These are phyloP conservation scores for Axis porcinus DNA, from an alignment of 2,113 vertebrate genomes.

Conservation along the genomic window DNA sequence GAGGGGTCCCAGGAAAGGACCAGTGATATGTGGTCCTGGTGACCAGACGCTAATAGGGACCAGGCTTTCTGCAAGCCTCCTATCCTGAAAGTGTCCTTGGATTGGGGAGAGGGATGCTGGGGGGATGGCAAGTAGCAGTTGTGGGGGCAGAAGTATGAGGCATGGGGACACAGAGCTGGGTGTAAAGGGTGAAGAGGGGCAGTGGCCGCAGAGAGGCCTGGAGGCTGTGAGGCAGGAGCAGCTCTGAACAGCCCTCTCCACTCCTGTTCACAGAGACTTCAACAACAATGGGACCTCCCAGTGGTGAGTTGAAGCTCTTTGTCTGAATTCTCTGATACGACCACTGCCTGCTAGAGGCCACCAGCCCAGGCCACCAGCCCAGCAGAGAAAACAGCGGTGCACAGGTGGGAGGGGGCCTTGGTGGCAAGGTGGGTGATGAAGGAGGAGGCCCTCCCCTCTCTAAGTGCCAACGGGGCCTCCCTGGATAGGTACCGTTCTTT, in stretches of 20 bases:
- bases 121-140: background rate
- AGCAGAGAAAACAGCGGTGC: background rate
- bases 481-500: too few species aligned
- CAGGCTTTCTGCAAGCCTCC: background rate
- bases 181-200: background rate
- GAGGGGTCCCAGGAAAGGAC: background rate
- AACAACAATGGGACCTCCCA: constrained; percentile 69
- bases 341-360: background rate
- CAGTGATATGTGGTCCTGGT: background rate
- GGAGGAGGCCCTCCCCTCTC: background rate
- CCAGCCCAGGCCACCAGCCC: background rate
- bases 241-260: background rate
- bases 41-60: background rate
- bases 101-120: too few species aligned
- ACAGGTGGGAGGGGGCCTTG: background rate
- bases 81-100: background rate
- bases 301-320: constrained; percentile 56
- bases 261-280: constrained; percentile 62
- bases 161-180: background rate
- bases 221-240: background rate
- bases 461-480: background rate
- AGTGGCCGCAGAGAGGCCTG: background rate
- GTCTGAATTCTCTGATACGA: background rate
- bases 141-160: background rate
- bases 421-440: background rate